Base-by-base conservation (phyloP, 2,888 invertebrate genomes). In the Anoplius nigerrimus region DNA sequence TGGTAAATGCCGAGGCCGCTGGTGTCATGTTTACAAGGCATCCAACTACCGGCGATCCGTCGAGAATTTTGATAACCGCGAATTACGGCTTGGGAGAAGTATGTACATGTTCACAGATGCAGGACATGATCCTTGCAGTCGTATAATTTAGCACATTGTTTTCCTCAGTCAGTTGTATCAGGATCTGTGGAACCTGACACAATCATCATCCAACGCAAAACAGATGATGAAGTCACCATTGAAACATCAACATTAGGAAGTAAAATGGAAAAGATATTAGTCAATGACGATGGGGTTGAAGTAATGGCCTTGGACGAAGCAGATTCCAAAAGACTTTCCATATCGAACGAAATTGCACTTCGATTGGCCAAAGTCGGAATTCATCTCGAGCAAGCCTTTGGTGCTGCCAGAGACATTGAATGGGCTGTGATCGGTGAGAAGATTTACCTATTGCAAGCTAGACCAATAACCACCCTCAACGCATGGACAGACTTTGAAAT, bases 61-160 rank as follows among this genome's bases (percentile, higher is more conserved):
- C 91, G 2, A 84, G 91, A 48, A 90, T 96, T 71, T 90, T 93
- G 13, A 91, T 97, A 76, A 95, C 95, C 11, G 94, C 95, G 2
- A 95, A 95, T 88, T 95, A 92, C 86, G 97, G 96, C 0, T 90
- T 96, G 0, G 96, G 96, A 66, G 96, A 96, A 91, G 95, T 95
- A 88, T 75, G 63, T 66, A 43, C 46, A 21, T n/a, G 51, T 6
- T 8, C 21, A 34, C 2, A 59, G 15, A 1, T 22, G 11, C 11
- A 8, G 13, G 13, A 42, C 13, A 8, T 42, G 42, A 8, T 42
- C 15, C 55, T 15, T 57, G 27, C n/a, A 55, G 27, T 24, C n/a
- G n/a, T n/a, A n/a, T n/a, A n/a, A n/a, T n/a, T n/a, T n/a, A n/a
- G n/a, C n/a, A n/a, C n/a, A n/a, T n/a, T n/a, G n/a, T n/a, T n/a